phyloP scores from a whole-genome alignment of 64 coral and sea anemone species.

The Montipora capricornis region DNA sequence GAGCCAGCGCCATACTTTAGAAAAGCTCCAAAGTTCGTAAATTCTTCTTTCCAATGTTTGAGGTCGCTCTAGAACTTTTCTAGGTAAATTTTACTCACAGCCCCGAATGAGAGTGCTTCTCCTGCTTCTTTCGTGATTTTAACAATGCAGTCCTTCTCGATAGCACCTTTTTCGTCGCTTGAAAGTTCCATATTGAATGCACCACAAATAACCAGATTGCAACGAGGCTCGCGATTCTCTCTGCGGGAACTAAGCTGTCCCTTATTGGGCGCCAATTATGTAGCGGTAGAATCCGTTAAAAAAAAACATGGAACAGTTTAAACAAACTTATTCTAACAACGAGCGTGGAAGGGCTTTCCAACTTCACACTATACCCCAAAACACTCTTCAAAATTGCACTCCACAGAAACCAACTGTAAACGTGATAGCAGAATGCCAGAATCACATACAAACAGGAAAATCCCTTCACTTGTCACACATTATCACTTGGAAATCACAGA shows the following conservation, averaged over 20 bases:
- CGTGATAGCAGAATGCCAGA: too few relatives aligned
- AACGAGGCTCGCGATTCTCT: too few relatives aligned
- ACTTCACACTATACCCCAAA: too few relatives aligned
- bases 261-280: constrained; percentile 29
- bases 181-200: constrained; percentile 10
- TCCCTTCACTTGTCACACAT: too few relatives aligned
- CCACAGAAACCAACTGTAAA: too few relatives aligned
- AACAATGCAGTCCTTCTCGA: constrained; percentile 9
- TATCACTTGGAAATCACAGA: too few relatives aligned
- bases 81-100: constrained; percentile 3
- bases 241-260: neutral
- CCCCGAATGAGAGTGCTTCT: neutral
- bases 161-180: constrained; percentile 29
- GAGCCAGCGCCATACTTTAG: neutral
- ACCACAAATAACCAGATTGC: neutral
- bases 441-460: too few relatives aligned
- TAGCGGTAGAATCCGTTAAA: neutral
- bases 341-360: too few relatives aligned
- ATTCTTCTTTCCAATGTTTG: constrained; percentile 10
- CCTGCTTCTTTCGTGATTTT: neutral
- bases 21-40: constrained; percentile 21
- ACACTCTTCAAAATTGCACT: too few relatives aligned
- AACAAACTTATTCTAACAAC: too few relatives aligned
- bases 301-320: neutral
- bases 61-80: constrained; percentile 18